Evolutionary conservation across 1,140 invertebrate genomes (phyloP).

Genomic region (Drosophila kanapiae): DNA sequence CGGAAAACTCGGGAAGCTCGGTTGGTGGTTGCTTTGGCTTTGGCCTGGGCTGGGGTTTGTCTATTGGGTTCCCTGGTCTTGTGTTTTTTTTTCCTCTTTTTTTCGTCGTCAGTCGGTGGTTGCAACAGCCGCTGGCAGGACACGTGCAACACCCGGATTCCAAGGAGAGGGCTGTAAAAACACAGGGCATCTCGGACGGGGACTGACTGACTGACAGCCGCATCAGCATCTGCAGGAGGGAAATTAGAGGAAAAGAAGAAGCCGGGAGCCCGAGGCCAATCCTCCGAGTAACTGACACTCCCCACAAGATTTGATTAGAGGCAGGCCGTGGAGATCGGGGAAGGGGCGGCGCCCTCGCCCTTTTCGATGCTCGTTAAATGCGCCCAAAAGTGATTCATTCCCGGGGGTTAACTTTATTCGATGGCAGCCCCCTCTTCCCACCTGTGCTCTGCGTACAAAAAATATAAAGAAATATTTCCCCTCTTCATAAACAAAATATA

Average conservation of each 20-base stretch:
- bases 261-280: conserved; percentile 15
- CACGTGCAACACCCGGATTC: conserved; percentile 45
- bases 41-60: conserved; percentile 28
- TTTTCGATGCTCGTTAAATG: conserved; percentile 39
- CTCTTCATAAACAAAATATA: conserved; percentile 20
- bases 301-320: conserved; percentile 56
- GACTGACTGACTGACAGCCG: conserved; percentile 39
- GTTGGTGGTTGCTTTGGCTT: conserved; percentile 55
- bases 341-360: not conserved
- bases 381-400: conserved; percentile 26
- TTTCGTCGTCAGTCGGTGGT: conserved; percentile 23
- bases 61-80: conserved; percentile 26
- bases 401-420: conserved; percentile 20
- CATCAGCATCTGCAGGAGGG: conserved; percentile 19
- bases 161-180: conserved; percentile 11
- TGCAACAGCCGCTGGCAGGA: conserved; percentile 51
- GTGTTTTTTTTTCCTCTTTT: not conserved
- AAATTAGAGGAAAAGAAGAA: conserved; percentile 5
- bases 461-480: not conserved
- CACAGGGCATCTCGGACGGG: not conserved
- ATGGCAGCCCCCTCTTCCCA: conserved; percentile 5
- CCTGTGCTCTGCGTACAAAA: conserved; percentile 8
- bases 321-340: conserved; percentile 17
- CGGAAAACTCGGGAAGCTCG: conserved; percentile 40
- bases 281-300: conserved; percentile 49